These are phyloP conservation scores for Hyalella azteca DNA, from an alignment of 2,888 invertebrate species.

Conservation along the genomic window DNA sequence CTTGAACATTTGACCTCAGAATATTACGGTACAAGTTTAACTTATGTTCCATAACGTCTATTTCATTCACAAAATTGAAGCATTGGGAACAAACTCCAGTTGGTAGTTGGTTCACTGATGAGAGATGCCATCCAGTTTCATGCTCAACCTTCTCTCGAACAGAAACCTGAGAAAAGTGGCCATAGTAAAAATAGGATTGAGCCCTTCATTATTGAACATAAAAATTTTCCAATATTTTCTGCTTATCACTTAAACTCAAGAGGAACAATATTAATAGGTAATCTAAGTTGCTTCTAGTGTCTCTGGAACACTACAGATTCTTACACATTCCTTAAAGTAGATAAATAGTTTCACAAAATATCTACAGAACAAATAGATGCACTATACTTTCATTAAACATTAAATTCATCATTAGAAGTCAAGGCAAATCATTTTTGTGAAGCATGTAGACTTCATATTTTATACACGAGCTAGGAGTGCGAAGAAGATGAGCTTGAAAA, in stretches of 20 bases:
- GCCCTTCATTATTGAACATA: neutral
- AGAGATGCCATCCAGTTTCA: conserved; percentile 43
- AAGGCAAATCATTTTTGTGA: too few species aligned
- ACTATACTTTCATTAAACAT: too few species aligned
- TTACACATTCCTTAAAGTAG: neutral
- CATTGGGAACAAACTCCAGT: conserved; percentile 54
- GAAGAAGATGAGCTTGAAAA: neutral
- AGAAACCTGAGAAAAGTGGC: conserved; percentile 41
- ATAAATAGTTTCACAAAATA: neutral
- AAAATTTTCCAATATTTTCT: neutral
- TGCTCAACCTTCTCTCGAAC: conserved; percentile 53
- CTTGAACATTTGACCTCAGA: conserved; percentile 4
- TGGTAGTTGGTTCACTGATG: conserved; percentile 42
- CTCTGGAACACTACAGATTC: neutral
- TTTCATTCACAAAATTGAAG: conserved; percentile 53
- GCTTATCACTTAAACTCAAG: neutral
- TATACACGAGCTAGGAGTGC: neutral
- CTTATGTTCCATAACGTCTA: conserved; percentile 54
- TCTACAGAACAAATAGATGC: neutral
- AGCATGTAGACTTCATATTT: too few species aligned
- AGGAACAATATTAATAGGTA: neutral
- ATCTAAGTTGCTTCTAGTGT: neutral
- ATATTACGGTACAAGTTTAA: conserved; percentile 35
- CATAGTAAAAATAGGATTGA: neutral
- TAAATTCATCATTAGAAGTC: too few species aligned